Base-by-base conservation (phyloP, 2,113 vertebrate species). In the Blennius ocellaris region DNA sequence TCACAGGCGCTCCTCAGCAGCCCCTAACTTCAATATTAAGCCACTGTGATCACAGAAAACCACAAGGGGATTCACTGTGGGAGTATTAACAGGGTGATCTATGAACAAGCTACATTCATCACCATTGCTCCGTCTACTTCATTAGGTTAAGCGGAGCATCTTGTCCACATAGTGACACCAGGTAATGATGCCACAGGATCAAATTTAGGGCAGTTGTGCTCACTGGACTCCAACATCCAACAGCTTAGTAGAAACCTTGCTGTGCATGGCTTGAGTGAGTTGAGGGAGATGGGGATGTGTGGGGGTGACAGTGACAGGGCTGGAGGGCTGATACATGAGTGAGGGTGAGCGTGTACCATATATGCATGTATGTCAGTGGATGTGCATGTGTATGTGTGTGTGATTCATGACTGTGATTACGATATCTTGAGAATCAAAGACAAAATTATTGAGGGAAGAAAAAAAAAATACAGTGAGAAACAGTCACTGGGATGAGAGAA, bases 191-290 rank as follows among this genome's bases (percentile, higher is more conserved):
- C 60, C 80, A 71, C 58, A 73, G 86, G 84, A 86, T 86, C 93
- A 88, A 90, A 91, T 87, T 91, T 90, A 92, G 89, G 91, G 92
- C 93, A 94, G 93, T 91, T 92, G 82, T 87, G 82, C 77, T 87
- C 78, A 89, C 80, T 89, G 93, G 93, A 94, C 93, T 93, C 93
- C 93, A 90, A 84, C 58, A 67, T 77, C 21, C 21, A 80, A 80
- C 41, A 38, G 76, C 60, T 71, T 69, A 80, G 76, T 59, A 60
- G 54, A 79, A 70, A 52, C 68, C 73, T 82, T 64, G 55, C 81
- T 80, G 77, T 81, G 65, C 73, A 75, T 84, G 84, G 70, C 79
- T 77, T 71, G 78, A 73, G 69, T 80, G 69, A 76, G 68, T 77
- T 61, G 69, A 65, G 80, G 72, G 73, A 71, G 72, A 82, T 82